These are phyloP conservation scores for Falcaria lacertinaria DNA, from an alignment of 2,888 invertebrate species.

Conservation along the genomic window DNA sequence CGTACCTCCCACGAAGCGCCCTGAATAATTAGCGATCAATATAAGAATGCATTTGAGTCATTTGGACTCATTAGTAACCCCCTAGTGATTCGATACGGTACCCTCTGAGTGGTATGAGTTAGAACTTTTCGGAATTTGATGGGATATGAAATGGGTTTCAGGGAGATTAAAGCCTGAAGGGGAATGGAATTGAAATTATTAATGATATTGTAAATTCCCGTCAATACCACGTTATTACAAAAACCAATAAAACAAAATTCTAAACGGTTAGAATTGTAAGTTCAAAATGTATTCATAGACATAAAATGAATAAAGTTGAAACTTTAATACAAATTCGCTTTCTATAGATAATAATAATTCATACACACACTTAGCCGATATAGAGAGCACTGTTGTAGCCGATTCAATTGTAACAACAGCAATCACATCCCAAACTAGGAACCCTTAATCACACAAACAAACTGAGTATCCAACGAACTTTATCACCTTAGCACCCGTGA, in stretches of 20 bases:
- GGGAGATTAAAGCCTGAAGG: background rate
- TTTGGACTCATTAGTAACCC: conserved; percentile 21
- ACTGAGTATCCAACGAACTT: background rate
- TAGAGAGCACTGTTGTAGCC: no score
- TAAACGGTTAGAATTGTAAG: no score
- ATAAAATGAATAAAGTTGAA: no score
- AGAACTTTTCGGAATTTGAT: background rate
- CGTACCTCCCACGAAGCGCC: conserved; percentile 10
- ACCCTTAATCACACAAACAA: background rate
- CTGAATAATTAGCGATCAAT: conserved; percentile 23
- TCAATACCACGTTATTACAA: no score
- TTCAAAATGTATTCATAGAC: no score
- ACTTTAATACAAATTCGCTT: no score
- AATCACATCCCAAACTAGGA: background rate
- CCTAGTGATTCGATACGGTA: conserved; percentile 9
- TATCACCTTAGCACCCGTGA: conserved; percentile 1
- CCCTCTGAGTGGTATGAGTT: conserved; percentile 1
- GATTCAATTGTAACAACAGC: background rate
- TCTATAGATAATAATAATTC: no score
- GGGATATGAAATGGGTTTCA: background rate
- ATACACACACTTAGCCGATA: no score
- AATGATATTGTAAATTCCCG: background rate
- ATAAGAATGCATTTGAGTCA: conserved; percentile 19
- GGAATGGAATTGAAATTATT: background rate
- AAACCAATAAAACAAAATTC: no score